These are phyloP conservation scores for Saxicola maurus DNA, from an alignment of 2,797 vertebrate species.

Conservation along the genomic window DNA sequence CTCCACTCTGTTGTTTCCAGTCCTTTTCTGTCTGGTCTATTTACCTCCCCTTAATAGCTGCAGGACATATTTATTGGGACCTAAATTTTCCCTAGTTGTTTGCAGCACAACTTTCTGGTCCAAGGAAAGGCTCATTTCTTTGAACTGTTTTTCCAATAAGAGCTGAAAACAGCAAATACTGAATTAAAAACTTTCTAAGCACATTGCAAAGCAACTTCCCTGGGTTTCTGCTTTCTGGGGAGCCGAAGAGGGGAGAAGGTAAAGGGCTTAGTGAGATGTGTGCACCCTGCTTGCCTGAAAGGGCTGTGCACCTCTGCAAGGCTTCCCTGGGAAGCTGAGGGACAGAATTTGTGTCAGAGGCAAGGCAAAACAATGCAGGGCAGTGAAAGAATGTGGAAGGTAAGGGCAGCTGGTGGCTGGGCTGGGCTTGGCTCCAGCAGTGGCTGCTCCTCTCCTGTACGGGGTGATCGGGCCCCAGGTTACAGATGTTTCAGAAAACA, in stretches of 20 bases:
- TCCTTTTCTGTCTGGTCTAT: conserved; percentile 26
- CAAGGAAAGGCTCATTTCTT: conserved; percentile 21
- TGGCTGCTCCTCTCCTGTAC: not conserved
- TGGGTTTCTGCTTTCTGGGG: not conserved
- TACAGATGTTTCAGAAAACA: conserved; percentile 34
- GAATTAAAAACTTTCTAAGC: not conserved
- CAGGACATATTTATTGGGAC: conserved; percentile 37
- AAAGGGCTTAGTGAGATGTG: not conserved
- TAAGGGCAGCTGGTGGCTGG: not conserved
- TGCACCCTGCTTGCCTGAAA: not conserved
- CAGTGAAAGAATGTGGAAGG: not conserved
- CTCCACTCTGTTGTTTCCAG: conserved; percentile 28
- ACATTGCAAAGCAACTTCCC: not conserved
- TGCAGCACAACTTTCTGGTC: conserved; percentile 9
- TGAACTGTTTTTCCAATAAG: conserved; percentile 16
- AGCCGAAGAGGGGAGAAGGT: not conserved
- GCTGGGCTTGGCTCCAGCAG: not conserved
- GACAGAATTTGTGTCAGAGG: not conserved
- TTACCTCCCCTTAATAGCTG: conserved; percentile 43
- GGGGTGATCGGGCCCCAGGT: not conserved
- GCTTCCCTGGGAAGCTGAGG: not conserved
- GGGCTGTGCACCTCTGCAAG: not conserved
- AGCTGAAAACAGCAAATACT: not conserved
- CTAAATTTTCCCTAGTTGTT: conserved; percentile 21
- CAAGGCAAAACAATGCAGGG: not conserved